phyloP scores from a whole-genome alignment of 2,888 invertebrate species.

The Acronicta leporina region DNA sequence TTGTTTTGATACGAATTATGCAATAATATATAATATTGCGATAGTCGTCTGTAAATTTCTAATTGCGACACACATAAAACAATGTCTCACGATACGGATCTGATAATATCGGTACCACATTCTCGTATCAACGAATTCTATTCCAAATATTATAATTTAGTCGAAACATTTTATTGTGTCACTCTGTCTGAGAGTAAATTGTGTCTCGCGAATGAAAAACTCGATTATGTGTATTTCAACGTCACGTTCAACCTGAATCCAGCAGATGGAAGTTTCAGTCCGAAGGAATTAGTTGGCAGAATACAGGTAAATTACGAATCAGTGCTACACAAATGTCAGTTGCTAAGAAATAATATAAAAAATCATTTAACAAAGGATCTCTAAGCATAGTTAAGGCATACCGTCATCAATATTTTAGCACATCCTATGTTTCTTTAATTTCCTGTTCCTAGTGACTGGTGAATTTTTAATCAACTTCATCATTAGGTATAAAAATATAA shows the following conservation, averaged over 20 bases:
- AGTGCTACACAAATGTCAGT: slow-evolving; percentile 15
- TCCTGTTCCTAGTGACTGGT: not conserved
- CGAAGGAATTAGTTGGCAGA: slow-evolving; percentile 77
- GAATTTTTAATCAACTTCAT: too few relatives aligned
- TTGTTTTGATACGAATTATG: slow-evolving; percentile 80
- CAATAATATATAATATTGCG: slow-evolving; percentile 75
- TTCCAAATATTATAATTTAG: slow-evolving; percentile 83
- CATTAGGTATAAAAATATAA: too few relatives aligned
- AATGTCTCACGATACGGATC: slow-evolving; percentile 84
- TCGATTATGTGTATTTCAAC: slow-evolving; percentile 81
- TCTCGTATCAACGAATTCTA: slow-evolving; percentile 81
- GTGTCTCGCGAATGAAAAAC: slow-evolving; percentile 71
- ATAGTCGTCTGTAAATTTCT: slow-evolving; percentile 66
- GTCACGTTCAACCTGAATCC: slow-evolving; percentile 82
- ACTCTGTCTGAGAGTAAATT: slow-evolving; percentile 82
- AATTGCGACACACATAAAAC: slow-evolving; percentile 63
- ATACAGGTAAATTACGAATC: slow-evolving; percentile 79
- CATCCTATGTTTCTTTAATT: slow-evolving; percentile 33
- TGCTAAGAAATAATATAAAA: slow-evolving; percentile 10
- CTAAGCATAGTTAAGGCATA: slow-evolving; percentile 30
- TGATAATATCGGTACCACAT: slow-evolving; percentile 82
- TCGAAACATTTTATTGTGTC: slow-evolving; percentile 87
- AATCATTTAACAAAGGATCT: slow-evolving; percentile 55
- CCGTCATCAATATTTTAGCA: slow-evolving; percentile 51
- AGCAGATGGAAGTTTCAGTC: slow-evolving; percentile 79